Conservation (phyloP, 2,113 vertebrate genomes). For the Onychostruthus taczanowskii region DNA sequence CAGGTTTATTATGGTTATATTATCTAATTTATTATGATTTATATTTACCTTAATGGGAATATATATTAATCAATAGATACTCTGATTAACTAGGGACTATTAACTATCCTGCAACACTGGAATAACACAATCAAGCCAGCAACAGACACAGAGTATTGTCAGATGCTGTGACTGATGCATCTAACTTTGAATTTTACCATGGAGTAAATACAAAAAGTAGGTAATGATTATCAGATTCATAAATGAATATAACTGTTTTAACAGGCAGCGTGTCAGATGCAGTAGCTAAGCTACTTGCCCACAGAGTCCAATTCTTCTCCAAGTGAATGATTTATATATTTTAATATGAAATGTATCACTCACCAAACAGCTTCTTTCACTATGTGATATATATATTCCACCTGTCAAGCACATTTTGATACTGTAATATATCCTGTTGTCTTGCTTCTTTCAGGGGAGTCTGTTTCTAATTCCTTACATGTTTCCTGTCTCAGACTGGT, state of each 20-base stretch:
- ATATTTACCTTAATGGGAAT: slow-evolving; percentile 40
- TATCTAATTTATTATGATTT: slow-evolving; percentile 51
- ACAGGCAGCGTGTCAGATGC: slow-evolving; percentile 4
- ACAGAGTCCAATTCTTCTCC: neutral
- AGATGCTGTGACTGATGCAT: neutral
- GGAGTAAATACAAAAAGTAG: slow-evolving; percentile 12
- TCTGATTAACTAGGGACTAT: slow-evolving; percentile 22
- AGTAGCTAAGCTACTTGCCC: neutral
- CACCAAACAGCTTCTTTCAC: neutral
- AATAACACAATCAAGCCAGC: slow-evolving; percentile 6
- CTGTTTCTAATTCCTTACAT: slow-evolving; percentile 11
- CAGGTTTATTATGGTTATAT: slow-evolving; percentile 34
- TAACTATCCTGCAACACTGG: neutral
- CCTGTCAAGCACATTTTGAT: neutral
- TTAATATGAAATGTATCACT: slow-evolving; percentile 28
- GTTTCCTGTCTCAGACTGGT: neutral
- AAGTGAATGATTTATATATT: slow-evolving; percentile 4
- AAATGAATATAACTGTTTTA: slow-evolving; percentile 25
- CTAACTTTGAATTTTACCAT: slow-evolving; percentile 10
- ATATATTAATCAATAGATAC: slow-evolving; percentile 52
- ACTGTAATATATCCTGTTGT: neutral
- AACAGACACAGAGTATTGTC: neutral
- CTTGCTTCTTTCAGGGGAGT: neutral
- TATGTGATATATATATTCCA: neutral
- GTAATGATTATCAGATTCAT: slow-evolving; percentile 10